Conservation (phyloP, 2,113 vertebrate genomes). For the Dicentrarchus labrax region DNA sequence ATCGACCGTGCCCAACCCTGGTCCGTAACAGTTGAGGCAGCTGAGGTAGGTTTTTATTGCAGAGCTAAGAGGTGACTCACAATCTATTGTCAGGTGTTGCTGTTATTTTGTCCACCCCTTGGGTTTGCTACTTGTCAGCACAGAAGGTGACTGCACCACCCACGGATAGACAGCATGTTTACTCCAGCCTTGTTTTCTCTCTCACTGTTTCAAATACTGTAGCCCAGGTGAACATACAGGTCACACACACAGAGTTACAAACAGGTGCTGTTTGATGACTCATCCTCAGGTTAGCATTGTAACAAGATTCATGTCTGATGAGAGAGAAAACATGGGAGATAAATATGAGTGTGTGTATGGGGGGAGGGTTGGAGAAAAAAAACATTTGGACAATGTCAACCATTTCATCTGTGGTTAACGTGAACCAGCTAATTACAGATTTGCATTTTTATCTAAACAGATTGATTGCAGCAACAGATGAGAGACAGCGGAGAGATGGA, state of each 20-base stretch:
- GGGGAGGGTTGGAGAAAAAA: constrained; percentile 20
- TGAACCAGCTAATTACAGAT: constrained; percentile 52
- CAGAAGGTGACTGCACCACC: constrained; percentile 2
- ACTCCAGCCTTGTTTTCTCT: constrained; percentile 7
- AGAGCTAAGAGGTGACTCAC: neutral
- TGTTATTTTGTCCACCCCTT: constrained; percentile 11
- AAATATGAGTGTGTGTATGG: neutral
- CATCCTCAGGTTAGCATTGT: constrained; percentile 17
- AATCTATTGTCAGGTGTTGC: constrained; percentile 16
- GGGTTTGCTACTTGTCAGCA: constrained; percentile 12
- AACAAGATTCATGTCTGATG: constrained; percentile 4
- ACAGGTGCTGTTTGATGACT: constrained; percentile 46
- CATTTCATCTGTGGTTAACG: constrained; percentile 36
- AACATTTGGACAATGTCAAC: constrained; percentile 40
- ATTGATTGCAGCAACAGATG: constrained; percentile 35
- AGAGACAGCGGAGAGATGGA: neutral
- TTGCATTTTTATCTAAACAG: constrained; percentile 46
- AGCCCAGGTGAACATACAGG: constrained; percentile 36
- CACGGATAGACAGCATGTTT: constrained; percentile 6
- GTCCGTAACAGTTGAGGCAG: too few species aligned
- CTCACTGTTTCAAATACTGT: neutral
- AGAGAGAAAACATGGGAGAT: constrained; percentile 9
- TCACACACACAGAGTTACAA: constrained; percentile 13
- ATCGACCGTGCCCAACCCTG: too few species aligned
- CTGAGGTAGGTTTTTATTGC: neutral